Evolutionary conservation across 2,797 vertebrate genomes (phyloP).

Genomic region (Phyllotis vaccarum): DNA sequence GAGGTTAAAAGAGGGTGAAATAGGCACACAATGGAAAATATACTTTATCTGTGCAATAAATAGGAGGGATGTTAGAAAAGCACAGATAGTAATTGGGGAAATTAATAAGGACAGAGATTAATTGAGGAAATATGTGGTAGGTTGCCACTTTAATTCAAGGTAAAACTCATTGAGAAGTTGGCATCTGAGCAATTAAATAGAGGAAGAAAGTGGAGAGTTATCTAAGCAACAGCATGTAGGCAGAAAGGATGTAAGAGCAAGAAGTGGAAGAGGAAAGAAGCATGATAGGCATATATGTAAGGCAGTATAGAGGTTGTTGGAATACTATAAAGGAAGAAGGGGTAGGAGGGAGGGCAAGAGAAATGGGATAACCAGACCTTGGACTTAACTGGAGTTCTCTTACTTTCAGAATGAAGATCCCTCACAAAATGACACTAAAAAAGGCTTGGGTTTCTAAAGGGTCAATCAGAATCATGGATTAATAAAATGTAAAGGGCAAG

Average conservation of each 20-base stretch:
- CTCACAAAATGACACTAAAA: neutral
- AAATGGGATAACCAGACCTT: neutral
- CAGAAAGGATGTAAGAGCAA: neutral
- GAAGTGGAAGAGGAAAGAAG: neutral
- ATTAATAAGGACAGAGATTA: neutral
- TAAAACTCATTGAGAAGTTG: neutral
- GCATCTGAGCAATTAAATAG: neutral
- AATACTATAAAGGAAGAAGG: neutral
- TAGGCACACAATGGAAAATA: neutral
- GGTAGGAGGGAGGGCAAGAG: neutral
- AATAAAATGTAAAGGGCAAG: neutral
- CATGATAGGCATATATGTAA: neutral
- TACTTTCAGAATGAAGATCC: neutral
- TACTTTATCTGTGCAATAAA: neutral
- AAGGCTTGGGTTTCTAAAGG: neutral
- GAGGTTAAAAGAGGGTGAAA: neutral
- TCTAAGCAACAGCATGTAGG: neutral
- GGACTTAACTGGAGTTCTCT: neutral
- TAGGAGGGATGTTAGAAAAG: neutral
- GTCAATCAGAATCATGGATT: neutral
- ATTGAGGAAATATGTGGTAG: too few species aligned
- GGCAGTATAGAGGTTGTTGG: neutral
- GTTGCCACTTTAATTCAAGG: neutral
- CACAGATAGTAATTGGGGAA: neutral
- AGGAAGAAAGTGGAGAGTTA: neutral